Conservation (phyloP, 2,888 invertebrate genomes). For the Corythucha ciliata region DNA sequence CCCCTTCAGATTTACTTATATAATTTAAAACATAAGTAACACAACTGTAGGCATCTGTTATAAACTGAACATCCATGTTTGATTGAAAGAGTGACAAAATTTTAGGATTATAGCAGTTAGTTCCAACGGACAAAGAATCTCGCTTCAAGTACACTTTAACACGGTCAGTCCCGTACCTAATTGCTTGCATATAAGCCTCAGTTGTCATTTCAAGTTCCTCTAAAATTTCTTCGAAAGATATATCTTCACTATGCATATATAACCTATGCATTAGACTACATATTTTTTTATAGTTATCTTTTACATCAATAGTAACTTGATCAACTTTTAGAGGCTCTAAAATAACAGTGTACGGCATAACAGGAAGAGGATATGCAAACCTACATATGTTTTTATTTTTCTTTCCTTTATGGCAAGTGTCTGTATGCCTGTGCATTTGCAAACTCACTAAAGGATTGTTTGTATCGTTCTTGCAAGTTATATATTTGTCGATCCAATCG, state of each 20-base stretch:
- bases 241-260: neutral
- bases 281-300: slow-evolving; percentile 1
- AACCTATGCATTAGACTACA: neutral
- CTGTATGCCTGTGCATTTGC: slow-evolving; percentile 14
- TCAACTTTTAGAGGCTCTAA: slow-evolving; percentile 12
- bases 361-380: slow-evolving; percentile 12
- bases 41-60: slow-evolving; percentile 37
- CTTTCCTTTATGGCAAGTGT: slow-evolving; percentile 19
- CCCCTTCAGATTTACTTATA: slow-evolving; percentile 27
- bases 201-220: neutral
- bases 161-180: slow-evolving; percentile 26
- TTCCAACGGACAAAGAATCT: slow-evolving; percentile 20
- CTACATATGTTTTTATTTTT: slow-evolving; percentile 12
- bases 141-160: slow-evolving; percentile 29
- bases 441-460: slow-evolving; percentile 6
- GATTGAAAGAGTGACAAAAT: slow-evolving; percentile 32
- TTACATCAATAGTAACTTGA: neutral
- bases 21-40: slow-evolving; percentile 36
- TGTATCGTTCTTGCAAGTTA: slow-evolving; percentile 9
- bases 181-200: slow-evolving; percentile 25
- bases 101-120: slow-evolving; percentile 36
- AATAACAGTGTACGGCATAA: slow-evolving; percentile 16
- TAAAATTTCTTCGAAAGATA: neutral
- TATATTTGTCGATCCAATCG: neutral
- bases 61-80: slow-evolving; percentile 38